Percentiles rank a stretch among this genome's conserved stretches.
phyloP scores from a whole-genome alignment of 1,140 invertebrate genomes.

The Bilobella aurantiaca region DNA sequence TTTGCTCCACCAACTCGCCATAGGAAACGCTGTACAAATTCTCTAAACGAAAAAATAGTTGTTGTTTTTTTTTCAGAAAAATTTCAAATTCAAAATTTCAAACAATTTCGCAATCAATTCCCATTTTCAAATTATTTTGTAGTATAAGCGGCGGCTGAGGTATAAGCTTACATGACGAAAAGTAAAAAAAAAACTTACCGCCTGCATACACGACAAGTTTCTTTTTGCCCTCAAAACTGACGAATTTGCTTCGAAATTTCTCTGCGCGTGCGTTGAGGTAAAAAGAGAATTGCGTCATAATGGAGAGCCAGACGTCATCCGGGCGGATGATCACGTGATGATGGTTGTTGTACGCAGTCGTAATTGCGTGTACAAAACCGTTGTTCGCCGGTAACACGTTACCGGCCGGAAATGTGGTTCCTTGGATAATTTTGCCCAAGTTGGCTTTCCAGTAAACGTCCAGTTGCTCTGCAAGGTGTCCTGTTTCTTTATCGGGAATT shows the following conservation, averaged over 20 bases:
- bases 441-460: not conserved
- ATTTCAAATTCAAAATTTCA: not conserved
- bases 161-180: too few species aligned
- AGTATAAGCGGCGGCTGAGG: too few species aligned
- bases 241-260: slow-evolving; percentile 19
- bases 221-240: slow-evolving; percentile 24
- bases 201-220: slow-evolving; percentile 2
- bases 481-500: not conserved
- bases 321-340: slow-evolving; percentile 19
- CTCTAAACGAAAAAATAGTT: not conserved
- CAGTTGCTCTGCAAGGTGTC: not conserved
- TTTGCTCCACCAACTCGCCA: not conserved
- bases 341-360: slow-evolving; percentile 12
- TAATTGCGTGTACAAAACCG: slow-evolving; percentile 18
- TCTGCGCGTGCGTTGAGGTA: slow-evolving; percentile 20
- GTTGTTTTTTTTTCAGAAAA: slow-evolving; percentile 1
- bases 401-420: not conserved
- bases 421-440: slow-evolving; percentile 14
- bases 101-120: not conserved
- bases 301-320: slow-evolving; percentile 21
- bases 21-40: not conserved
- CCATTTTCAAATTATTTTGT: not conserved
- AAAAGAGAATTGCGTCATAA: slow-evolving; percentile 25
- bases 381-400: not conserved
- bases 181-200: not conserved